Conservation (phyloP, 2,797 vertebrate species). For the Diglossa cyanea region DNA sequence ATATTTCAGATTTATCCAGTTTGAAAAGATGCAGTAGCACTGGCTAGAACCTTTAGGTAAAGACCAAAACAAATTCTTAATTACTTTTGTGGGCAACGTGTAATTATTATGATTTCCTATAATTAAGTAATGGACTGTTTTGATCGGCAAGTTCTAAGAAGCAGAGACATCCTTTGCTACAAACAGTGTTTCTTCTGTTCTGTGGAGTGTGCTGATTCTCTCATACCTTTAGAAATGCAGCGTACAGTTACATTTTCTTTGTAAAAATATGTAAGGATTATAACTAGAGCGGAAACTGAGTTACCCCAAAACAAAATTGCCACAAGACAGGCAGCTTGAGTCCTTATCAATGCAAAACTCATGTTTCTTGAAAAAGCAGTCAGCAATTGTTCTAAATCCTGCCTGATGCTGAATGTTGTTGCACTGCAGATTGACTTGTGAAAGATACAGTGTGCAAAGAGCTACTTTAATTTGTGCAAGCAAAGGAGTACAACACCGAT, state of each 20-base stretch:
- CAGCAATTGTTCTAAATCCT: background rate
- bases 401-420: background rate
- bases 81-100: background rate
- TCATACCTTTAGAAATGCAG: background rate
- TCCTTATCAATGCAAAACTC: background rate
- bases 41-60: background rate
- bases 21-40: background rate
- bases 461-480: background rate
- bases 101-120: background rate
- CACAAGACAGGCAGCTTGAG: background rate
- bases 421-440: background rate
- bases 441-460: background rate
- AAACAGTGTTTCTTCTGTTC: background rate
- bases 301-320: background rate
- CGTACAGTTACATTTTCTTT: background rate
- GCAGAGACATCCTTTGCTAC: background rate
- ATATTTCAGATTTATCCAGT: background rate
- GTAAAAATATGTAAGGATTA: background rate
- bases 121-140: background rate
- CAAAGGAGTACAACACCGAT: background rate
- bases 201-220: background rate
- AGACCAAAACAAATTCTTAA: slow-evolving; percentile 49
- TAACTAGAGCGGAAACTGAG: background rate
- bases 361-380: background rate
- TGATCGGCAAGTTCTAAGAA: background rate